Conservation (phyloP, 1,140 invertebrate genomes). For the Physella acuta region DNA sequence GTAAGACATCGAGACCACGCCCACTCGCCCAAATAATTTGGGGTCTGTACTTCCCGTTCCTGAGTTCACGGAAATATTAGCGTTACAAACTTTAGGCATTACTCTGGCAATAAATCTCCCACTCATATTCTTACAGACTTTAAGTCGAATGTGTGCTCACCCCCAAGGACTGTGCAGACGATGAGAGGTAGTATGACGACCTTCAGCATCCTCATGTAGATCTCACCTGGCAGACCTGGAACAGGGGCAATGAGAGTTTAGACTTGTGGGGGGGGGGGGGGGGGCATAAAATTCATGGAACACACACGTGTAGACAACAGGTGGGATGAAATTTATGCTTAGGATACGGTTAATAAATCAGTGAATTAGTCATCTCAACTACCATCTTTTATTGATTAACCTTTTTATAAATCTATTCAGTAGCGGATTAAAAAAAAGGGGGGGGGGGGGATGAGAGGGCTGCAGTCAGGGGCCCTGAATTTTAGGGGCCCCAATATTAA, state of each 20-base stretch:
- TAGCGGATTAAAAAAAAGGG: no score
- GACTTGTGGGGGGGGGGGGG: no score
- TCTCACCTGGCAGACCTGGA: neutral
- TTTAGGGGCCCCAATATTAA: no score
- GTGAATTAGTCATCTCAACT: no score
- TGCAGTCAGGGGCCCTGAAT: no score
- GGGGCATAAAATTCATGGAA: neutral
- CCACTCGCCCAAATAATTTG: conserved; percentile 45
- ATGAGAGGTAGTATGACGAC: neutral
- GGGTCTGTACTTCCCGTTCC: conserved; percentile 61
- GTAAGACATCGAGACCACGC: conserved; percentile 35
- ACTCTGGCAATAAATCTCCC: neutral
- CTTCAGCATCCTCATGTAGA: neutral
- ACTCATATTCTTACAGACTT: neutral
- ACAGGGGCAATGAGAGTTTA: no score
- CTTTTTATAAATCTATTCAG: no score
- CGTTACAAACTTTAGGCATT: neutral
- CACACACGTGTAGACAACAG: neutral
- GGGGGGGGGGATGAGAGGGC: no score
- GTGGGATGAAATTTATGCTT: neutral
- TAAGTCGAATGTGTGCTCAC: neutral
- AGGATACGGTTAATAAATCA: neutral
- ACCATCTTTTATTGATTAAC: no score
- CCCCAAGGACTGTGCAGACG: neutral
- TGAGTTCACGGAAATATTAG: conserved; percentile 49